These are phyloP conservation scores for Buceros bicornis DNA, from an alignment of 2,797 vertebrate genomes.

Conservation along the genomic window DNA sequence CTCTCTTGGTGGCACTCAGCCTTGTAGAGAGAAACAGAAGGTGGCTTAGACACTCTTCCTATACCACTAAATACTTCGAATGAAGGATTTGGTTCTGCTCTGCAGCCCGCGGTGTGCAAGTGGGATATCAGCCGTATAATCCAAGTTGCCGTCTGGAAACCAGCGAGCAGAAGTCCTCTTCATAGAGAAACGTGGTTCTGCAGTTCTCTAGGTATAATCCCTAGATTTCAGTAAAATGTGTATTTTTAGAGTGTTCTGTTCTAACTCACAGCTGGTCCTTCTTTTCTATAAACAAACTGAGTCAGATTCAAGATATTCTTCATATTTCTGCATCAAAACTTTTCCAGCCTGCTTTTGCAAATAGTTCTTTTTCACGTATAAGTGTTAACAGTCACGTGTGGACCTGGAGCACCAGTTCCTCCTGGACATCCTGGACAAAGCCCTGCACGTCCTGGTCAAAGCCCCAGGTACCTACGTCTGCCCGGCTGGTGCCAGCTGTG, in stretches of 20 bases:
- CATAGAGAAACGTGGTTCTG: not conserved
- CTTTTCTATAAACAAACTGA: not conserved
- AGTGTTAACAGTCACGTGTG: not conserved
- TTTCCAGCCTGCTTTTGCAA: not conserved
- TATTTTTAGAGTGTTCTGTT: not conserved
- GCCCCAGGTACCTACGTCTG: not conserved
- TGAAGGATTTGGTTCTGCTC: not conserved
- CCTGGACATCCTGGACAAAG: not conserved
- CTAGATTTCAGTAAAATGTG: rapidly evolving
- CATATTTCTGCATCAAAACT: not conserved
- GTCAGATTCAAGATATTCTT: not conserved
- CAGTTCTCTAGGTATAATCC: not conserved
- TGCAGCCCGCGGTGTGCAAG: not conserved
- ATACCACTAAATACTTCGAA: not conserved
- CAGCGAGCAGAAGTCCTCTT: not conserved
- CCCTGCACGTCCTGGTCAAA: not conserved
- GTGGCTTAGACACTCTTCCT: not conserved
- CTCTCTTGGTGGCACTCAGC: not conserved
- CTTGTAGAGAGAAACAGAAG: not conserved
- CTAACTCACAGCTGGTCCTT: too few species aligned
- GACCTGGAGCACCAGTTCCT: not conserved
- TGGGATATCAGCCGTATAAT: rapidly evolving
- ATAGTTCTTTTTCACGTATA: not conserved
- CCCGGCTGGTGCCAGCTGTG: not conserved
- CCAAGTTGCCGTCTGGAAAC: not conserved